phyloP scores from a whole-genome alignment of 1,140 invertebrate genomes.

The Carcinoscorpius rotundicauda region DNA sequence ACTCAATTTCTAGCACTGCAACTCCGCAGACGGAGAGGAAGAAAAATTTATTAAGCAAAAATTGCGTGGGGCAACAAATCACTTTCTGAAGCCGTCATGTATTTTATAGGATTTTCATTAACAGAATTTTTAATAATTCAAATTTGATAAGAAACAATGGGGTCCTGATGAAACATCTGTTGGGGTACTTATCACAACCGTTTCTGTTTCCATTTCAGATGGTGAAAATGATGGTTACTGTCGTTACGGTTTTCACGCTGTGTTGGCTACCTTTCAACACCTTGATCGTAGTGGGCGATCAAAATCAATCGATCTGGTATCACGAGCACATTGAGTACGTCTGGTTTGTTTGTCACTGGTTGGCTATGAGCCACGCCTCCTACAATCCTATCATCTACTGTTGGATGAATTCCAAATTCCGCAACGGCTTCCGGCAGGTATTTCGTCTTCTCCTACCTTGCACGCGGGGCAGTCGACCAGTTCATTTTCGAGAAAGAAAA shows the following conservation, averaged over 20 bases:
- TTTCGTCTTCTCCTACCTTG: not conserved
- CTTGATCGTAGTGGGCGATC: constrained; percentile 27
- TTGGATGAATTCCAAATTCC: constrained; percentile 72
- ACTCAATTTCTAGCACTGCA: too few species aligned
- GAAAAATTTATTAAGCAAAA: too few species aligned
- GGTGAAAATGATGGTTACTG: constrained; percentile 41
- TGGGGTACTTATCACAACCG: constrained; percentile 1
- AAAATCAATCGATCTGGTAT: constrained; percentile 26
- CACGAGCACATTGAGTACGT: constrained; percentile 45
- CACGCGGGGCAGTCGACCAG: too few species aligned
- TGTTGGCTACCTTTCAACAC: constrained; percentile 37
- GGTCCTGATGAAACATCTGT: not conserved
- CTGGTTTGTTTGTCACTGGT: constrained; percentile 63
- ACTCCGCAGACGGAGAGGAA: too few species aligned
- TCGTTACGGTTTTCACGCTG: constrained; percentile 35
- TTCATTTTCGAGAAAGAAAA: too few species aligned
- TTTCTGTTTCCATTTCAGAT: constrained; percentile 41
- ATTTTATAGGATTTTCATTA: too few species aligned
- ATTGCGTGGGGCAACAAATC: too few species aligned
- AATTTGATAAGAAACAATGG: too few species aligned
- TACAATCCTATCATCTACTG: constrained; percentile 89
- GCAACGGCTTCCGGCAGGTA: constrained; percentile 33
- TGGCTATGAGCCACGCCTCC: constrained; percentile 80
- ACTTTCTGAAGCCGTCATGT: too few species aligned
- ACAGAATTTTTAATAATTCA: too few species aligned